Conservation (phyloP, 2,888 invertebrate species). For the Campaea margaritaria region DNA sequence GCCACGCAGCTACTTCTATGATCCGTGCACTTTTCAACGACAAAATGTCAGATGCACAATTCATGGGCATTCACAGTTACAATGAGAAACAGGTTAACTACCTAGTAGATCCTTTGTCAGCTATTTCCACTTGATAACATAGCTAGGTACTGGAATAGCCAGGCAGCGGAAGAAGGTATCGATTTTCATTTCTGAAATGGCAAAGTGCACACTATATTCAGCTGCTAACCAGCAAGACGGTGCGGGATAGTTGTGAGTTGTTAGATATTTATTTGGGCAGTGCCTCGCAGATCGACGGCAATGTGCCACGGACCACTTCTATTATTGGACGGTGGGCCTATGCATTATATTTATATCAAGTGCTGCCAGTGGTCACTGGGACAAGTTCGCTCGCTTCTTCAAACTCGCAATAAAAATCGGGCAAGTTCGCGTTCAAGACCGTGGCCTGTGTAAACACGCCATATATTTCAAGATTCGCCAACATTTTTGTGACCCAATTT, state of each 20-base stretch:
- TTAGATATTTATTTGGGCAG: conserved; percentile 55
- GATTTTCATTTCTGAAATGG: conserved; percentile 46
- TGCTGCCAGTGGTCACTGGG: conserved; percentile 75
- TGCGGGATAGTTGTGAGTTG: conserved; percentile 21
- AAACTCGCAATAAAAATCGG: conserved; percentile 79
- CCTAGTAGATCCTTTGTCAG: conserved; percentile 27
- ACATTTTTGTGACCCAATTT: conserved; percentile 37
- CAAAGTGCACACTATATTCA: conserved; percentile 50
- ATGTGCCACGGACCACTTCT: conserved; percentile 60
- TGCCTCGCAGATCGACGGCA: conserved; percentile 51
- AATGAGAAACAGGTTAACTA: conserved; percentile 40
- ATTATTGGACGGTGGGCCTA: conserved; percentile 66
- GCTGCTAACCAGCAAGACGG: conserved; percentile 37
- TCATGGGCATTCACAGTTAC: conserved; percentile 40
- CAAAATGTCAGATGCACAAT: conserved; percentile 76
- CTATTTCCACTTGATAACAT: conserved; percentile 19
- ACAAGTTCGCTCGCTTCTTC: conserved; percentile 80
- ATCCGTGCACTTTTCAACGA: conserved; percentile 79
- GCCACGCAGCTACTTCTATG: conserved; percentile 76
- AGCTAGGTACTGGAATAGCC: conserved; percentile 4
- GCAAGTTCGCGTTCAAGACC: conserved; percentile 77
- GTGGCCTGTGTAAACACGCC: conserved; percentile 63
- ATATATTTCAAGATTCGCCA: conserved; percentile 50
- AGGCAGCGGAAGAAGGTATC: conserved; percentile 24
- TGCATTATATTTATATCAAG: conserved; percentile 77